phyloP scores from a whole-genome alignment of 2,888 invertebrate genomes.

The Oscheius onirici region DNA sequence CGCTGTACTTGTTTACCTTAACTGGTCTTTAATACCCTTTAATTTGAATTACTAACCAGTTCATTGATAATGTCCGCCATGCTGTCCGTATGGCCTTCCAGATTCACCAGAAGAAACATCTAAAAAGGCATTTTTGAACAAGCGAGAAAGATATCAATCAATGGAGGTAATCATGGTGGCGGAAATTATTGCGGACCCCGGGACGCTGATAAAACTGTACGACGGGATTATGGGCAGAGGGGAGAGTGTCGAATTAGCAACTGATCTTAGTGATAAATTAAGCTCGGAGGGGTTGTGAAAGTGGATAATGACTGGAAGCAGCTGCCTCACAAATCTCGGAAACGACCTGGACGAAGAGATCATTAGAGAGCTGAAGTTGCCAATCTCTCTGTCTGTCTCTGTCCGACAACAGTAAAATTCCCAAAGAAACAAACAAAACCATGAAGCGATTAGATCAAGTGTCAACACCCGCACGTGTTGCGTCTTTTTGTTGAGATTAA shows the following conservation, averaged over 20 bases:
- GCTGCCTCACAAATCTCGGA: too few species aligned
- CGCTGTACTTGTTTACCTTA: constrained; percentile 41
- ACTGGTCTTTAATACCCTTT: constrained; percentile 8
- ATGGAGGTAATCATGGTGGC: constrained; percentile 10
- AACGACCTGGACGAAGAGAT: too few species aligned
- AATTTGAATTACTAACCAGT: constrained; percentile 36
- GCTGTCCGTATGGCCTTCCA: constrained; percentile 38
- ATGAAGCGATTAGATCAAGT: too few species aligned
- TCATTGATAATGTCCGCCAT: constrained; percentile 39
- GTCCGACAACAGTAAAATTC: too few species aligned
- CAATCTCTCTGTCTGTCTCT: too few species aligned
- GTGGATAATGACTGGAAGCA: too few species aligned
- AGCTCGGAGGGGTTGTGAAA: too few species aligned
- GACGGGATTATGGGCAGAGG: constrained; percentile 8
- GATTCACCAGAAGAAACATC: constrained; percentile 46
- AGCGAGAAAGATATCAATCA: constrained; percentile 6
- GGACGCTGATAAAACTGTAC: constrained; percentile 6
- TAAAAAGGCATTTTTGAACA: neutral
- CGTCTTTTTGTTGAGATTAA: too few species aligned
- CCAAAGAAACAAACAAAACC: too few species aligned
- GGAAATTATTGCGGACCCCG: constrained; percentile 10
- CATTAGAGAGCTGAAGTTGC: too few species aligned
- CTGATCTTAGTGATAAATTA: too few species aligned
- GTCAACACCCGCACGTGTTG: too few species aligned
- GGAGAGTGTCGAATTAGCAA: neutral